Percentiles rank a stretch among this genome's conserved stretches.
phyloP scores from a whole-genome alignment of 2,888 invertebrate species.

The Trilocha varians region DNA sequence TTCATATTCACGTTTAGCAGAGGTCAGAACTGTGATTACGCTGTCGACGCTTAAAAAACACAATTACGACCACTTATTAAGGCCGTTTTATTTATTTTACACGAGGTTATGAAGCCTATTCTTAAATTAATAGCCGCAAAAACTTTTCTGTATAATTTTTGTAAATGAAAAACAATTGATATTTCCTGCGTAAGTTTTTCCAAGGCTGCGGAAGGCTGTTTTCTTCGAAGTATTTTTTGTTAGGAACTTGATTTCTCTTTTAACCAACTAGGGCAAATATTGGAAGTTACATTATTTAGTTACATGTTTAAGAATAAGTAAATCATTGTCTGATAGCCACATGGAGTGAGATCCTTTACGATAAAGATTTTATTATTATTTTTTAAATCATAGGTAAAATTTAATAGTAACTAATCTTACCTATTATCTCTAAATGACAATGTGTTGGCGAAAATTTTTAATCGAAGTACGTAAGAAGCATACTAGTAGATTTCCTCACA shows the following conservation, averaged over 20 bases:
- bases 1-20: conserved; percentile 34
- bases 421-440: no score
- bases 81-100: conserved; percentile 4
- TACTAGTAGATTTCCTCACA: no score
- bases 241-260: background rate
- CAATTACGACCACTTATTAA: conserved; percentile 23
- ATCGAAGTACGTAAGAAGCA: no score
- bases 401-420: no score
- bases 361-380: no score
- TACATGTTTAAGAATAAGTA: no score
- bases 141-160: background rate
- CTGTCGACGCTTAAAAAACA: conserved; percentile 30
- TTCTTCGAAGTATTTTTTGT: background rate
- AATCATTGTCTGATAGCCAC: no score
- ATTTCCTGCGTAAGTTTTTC: background rate
- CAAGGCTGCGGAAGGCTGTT: background rate
- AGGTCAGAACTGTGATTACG: conserved; percentile 38
- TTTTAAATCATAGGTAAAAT: no score
- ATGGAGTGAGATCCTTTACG: no score
- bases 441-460: no score
- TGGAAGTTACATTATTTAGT: no score
- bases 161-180: background rate
- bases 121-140: conserved; percentile 1
- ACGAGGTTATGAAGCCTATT: conserved; percentile 2
- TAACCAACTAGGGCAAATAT: background rate